Evolutionary conservation across 1,140 invertebrate genomes (phyloP).

Genomic region (Nilaparvata lugens): DNA sequence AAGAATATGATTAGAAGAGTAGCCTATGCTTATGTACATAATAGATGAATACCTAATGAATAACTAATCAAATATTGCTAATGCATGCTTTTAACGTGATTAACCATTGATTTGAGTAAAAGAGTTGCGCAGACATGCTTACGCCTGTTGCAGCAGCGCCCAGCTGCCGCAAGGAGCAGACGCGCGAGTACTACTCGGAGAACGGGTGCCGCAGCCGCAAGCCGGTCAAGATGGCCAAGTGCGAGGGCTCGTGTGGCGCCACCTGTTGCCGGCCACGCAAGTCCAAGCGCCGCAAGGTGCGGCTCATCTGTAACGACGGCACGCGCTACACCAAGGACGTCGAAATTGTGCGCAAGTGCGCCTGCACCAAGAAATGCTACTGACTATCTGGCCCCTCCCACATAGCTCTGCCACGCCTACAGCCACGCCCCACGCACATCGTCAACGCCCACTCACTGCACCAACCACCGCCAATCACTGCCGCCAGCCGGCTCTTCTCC

Average conservation of each 20-base stretch:
- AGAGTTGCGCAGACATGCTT: neutral
- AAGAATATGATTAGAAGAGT: too few relatives aligned
- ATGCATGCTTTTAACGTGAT: too few relatives aligned
- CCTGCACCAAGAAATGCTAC: constrained; percentile 75
- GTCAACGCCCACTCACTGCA: constrained; percentile 4
- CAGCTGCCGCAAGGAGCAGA: constrained; percentile 80
- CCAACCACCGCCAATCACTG: constrained; percentile 10
- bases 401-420: constrained; percentile 21
- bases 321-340: constrained; percentile 90
- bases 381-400: constrained; percentile 37
- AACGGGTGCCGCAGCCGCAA: constrained; percentile 80
- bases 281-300: constrained; percentile 85
- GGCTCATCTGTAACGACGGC: constrained; percentile 85
- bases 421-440: neutral
- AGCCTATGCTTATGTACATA: too few relatives aligned
- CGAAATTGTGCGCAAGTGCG: constrained; percentile 90
- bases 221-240: constrained; percentile 81
- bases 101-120: too few relatives aligned
- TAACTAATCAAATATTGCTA: too few relatives aligned
- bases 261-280: constrained; percentile 81
- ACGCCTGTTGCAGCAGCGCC: constrained; percentile 41
- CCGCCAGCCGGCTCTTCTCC: constrained; percentile 17
- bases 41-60: too few relatives aligned
- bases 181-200: constrained; percentile 80
- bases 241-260: constrained; percentile 57